Evolutionary conservation across 2,113 vertebrate genomes (phyloP), one percentile per base, ranked within the genome.

Genomic region (Pseudorhombus dupliciocellatus): DNA sequence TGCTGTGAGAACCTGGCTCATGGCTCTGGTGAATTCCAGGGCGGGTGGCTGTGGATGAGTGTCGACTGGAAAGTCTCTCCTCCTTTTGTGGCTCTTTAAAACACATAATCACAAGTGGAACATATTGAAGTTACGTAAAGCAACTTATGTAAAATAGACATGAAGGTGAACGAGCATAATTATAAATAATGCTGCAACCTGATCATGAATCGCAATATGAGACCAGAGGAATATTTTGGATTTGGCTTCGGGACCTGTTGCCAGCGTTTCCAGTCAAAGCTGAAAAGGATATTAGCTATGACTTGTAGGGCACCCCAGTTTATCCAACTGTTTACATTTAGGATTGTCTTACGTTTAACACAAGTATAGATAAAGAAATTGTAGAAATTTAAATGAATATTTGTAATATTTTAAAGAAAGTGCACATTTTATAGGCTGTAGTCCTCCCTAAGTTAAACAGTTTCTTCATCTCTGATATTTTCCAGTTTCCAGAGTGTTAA

Each of bases 111-210:
- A 9, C 10, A 5, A 20, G 16, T 44, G 16, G 4, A 68, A 60
- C 20, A 37, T 57, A 4, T 5, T 15, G 1, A 30, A 22, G 71
- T 86, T 87, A 74, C 68, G 48, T 84, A 81, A 84, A 83, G 46
- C 15, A 22, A 15, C 69, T 89, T 89, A 75, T 81, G 67, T 85
- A 88, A 88, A 88, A 60, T 24, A 71, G 73, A 58, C 65, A 12
- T n/a, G 73, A 46, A 34, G 58, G 52, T 44, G 55, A 79, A 54
- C 42, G 50, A 73, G 51, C 48, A 6, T 11, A 10, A 65, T 85
- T 87, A 80, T 63, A 82, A 84, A 81, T 86, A 77, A 70, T 53
- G 48, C 66, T 74, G 81, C 55, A 73, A 48, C 42, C 48, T 58
- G 74, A 37, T 34, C 31, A 0, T 34, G 31, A 8, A 34, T 34